Conservation (phyloP, 2,797 vertebrate species). For the Graptemys geographica region DNA sequence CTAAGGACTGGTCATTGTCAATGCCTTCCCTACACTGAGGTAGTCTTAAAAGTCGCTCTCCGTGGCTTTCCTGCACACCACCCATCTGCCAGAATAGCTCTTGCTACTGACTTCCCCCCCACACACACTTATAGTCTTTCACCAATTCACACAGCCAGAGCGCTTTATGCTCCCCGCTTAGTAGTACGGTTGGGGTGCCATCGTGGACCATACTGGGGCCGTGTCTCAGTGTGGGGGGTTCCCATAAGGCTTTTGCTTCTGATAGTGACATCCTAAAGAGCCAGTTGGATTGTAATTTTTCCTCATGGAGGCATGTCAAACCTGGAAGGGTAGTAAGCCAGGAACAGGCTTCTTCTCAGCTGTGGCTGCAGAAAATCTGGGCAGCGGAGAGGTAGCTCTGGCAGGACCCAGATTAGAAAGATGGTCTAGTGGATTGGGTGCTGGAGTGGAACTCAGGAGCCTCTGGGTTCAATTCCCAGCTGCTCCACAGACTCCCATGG, state of each 20-base stretch:
- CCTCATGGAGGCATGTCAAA: background rate
- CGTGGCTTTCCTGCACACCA: background rate
- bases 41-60: fast-evolving
- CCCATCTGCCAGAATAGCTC: background rate
- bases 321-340: background rate
- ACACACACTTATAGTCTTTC: background rate
- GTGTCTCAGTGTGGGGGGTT: background rate
- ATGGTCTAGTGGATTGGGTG: background rate
- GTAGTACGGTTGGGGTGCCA: no score
- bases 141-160: background rate
- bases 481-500: background rate
- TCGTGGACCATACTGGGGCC: no score
- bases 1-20: background rate
- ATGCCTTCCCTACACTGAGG: background rate
- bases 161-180: no score
- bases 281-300: background rate
- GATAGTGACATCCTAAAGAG: background rate
- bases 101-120: background rate
- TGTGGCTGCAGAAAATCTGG: background rate
- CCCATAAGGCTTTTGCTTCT: background rate
- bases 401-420: background rate
- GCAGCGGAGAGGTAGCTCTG: background rate
- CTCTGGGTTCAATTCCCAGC: background rate
- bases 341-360: background rate
- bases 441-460: background rate